A percentile compares a stretch with the other conserved stretches of the same genome.
Evolutionary conservation across 2,797 vertebrate species (phyloP).

Genomic region (Sebastes kiyomatsui): DNA sequence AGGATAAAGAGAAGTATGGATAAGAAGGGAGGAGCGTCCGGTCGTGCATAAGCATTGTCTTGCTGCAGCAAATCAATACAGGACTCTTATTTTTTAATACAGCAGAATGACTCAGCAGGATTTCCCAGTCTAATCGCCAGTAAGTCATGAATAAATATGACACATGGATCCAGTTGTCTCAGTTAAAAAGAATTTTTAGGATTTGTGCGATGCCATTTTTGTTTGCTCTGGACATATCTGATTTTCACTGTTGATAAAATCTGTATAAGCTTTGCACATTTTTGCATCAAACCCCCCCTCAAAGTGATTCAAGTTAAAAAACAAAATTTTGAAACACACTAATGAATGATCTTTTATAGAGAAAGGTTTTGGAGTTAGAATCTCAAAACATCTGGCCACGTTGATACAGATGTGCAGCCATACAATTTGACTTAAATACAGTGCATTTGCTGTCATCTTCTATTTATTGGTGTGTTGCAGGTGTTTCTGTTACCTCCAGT

Average conservation of each 20-base stretch:
- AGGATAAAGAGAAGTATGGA: background rate
- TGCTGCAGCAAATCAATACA: constrained; percentile 42
- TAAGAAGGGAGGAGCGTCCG: background rate
- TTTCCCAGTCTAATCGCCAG: background rate
- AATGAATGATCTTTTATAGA: background rate
- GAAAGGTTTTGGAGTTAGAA: background rate
- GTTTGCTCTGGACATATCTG: background rate
- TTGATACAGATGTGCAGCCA: background rate
- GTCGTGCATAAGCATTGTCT: background rate
- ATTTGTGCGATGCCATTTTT: background rate
- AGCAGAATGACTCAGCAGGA: constrained; percentile 38
- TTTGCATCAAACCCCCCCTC: background rate
- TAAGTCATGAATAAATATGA: background rate
- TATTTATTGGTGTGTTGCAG: background rate
- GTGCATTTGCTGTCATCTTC: background rate
- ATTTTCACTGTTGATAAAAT: background rate
- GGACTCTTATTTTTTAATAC: background rate
- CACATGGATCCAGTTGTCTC: background rate
- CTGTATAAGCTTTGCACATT: background rate
- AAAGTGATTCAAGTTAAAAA: background rate
- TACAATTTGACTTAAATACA: background rate
- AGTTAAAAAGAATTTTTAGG: background rate
- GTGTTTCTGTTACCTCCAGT: background rate
- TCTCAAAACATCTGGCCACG: background rate
- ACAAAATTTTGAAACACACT: background rate